Conservation (phyloP, 2,797 vertebrate species). For the Podargus strigoides region DNA sequence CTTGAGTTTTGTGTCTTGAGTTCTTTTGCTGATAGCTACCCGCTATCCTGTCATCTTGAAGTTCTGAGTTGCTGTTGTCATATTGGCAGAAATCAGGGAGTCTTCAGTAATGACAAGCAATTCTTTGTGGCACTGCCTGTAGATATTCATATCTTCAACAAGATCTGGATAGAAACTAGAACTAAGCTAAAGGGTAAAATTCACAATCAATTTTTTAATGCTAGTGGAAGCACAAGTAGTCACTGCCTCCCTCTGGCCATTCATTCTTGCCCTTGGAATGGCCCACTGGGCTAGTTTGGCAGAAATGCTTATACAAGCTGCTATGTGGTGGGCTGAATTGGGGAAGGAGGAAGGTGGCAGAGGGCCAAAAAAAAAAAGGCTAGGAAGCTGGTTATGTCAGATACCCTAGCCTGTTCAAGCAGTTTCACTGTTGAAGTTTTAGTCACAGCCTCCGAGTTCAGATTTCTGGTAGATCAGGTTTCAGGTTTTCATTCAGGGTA, state of each 20-base stretch:
- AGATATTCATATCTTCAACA: background rate
- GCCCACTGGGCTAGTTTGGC: background rate
- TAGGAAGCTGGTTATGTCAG: background rate
- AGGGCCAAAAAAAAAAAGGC: background rate
- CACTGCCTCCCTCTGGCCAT: rapidly evolving
- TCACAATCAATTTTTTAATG: background rate
- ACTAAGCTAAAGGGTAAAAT: background rate
- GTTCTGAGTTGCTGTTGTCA: background rate
- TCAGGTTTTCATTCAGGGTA: background rate
- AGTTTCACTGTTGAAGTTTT: background rate
- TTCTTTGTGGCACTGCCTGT: background rate
- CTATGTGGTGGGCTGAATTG: background rate
- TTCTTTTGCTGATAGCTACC: background rate
- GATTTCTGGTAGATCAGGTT: background rate
- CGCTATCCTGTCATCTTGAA: background rate
- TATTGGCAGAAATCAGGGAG: background rate
- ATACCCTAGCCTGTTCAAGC: background rate
- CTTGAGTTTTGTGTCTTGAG: background rate
- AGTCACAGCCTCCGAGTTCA: background rate
- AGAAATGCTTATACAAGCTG: background rate
- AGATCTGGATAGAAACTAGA: background rate
- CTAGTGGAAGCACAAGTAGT: background rate
- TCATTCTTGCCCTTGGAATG: background rate
- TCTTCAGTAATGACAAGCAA: background rate
- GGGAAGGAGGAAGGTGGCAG: background rate